Evolutionary conservation across 2,888 invertebrate genomes (phyloP), one percentile per base, ranked within the genome.

Genomic region (Rugalucina vietnamica): DNA sequence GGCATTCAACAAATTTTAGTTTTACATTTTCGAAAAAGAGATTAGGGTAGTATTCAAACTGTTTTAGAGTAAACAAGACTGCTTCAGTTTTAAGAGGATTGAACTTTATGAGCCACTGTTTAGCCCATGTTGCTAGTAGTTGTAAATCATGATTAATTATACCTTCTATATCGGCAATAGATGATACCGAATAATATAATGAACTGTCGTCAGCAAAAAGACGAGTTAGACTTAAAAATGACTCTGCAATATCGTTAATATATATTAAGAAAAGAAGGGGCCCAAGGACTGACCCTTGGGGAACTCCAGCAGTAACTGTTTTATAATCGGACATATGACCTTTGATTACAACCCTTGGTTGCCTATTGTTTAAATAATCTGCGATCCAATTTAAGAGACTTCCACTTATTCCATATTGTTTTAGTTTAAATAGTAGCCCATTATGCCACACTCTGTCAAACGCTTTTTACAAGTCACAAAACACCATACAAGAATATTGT

Each of bases 351-450:
- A 43, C 43, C 8, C 43, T 43, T 8, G 8, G 43, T 8, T 8
- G 8, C 18, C 43, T 43, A 18, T 43, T 43, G 43, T 8, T 12
- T 18, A 69, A 14, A 37, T 80, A 76, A 39, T 76, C 34, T 3
- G 24, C 12, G 10, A 76, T 27, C 74, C 73, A 84, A 27, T 12
- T 27, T 2, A 79, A 34, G 34, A 39, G 24, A 14, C 60, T 29
- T 21, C 54, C 76, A 1, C 0, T 8, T 14, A 82, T 73, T 18
- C 76, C 79, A 70, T 79, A 43, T 36, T 79, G 57, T n/a, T n/a
- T n/a, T n/a, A n/a, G n/a, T n/a, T n/a, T n/a, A n/a, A n/a, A n/a
- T n/a, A n/a, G n/a, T n/a, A n/a, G n/a, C n/a, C n/a, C n/a, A n/a
- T n/a, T n/a, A n/a, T n/a, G n/a, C n/a, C n/a, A n/a, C n/a, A n/a